Evolutionary conservation across 1,140 invertebrate species (phyloP).

Genomic region (Bursaphelenchus mucronatus): DNA sequence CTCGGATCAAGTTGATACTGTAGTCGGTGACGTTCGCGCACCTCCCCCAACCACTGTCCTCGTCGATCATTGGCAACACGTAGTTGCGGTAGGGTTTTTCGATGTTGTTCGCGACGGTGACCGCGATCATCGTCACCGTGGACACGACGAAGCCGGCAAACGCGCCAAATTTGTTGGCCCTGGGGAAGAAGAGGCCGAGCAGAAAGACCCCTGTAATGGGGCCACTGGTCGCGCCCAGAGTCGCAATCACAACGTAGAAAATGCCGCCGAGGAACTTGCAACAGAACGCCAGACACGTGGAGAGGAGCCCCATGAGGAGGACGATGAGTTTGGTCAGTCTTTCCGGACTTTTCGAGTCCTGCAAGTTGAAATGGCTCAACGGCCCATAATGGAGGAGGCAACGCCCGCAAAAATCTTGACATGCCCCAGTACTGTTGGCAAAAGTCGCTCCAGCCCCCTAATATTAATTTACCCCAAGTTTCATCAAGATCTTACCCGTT

Average conservation of each 20-base stretch:
- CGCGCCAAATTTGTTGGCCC: conserved; percentile 39
- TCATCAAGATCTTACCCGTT: too few relatives aligned
- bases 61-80: conserved; percentile 18
- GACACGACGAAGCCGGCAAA: conserved; percentile 33
- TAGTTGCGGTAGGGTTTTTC: conserved; percentile 37
- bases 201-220: conserved; percentile 42
- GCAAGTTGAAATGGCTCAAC: too few relatives aligned
- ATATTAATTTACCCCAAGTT: too few relatives aligned
- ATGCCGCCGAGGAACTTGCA: conserved; percentile 38
- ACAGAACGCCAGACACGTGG: conserved; percentile 41
- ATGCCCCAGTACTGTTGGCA: too few relatives aligned
- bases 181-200: conserved; percentile 43
- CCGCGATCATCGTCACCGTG: conserved; percentile 23
- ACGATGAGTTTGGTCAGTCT: conserved; percentile 29
- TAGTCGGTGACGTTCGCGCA: background rate
- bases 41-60: conserved; percentile 24
- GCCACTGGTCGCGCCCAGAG: conserved; percentile 30
- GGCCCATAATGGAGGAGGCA: too few relatives aligned
- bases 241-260: conserved; percentile 25
- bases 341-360: background rate
- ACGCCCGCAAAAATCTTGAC: too few relatives aligned
- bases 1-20: conserved; percentile 16
- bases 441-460: too few relatives aligned
- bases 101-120: conserved; percentile 29
- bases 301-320: conserved; percentile 34